Evolutionary conservation across 2,113 vertebrate genomes (phyloP).

Genomic region (Diglossa brunneiventris): DNA sequence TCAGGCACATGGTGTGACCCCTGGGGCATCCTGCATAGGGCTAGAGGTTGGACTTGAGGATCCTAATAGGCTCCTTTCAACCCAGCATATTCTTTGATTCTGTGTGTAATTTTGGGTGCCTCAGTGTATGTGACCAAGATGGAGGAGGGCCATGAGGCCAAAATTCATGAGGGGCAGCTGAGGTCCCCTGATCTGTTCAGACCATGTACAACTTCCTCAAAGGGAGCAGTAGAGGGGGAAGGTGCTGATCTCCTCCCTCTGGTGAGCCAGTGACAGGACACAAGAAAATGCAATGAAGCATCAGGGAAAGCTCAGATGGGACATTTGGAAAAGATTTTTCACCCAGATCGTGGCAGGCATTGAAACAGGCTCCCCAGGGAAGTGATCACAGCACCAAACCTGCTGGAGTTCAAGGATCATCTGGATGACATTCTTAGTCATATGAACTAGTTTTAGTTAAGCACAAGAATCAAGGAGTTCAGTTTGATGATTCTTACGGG

Average conservation of each 20-base stretch:
- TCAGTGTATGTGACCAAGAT: neutral
- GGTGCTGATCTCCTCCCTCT: neutral
- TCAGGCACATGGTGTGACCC: neutral
- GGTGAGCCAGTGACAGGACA: neutral
- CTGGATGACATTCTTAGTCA: neutral
- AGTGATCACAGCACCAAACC: neutral
- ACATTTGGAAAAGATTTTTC: neutral
- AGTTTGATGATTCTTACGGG: neutral
- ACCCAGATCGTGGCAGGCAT: neutral
- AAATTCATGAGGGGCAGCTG: neutral
- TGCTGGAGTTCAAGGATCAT: neutral
- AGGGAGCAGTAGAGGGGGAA: neutral
- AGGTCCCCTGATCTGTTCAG: neutral
- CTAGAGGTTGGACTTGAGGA: neutral
- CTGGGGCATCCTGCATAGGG: neutral
- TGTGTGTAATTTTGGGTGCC: neutral
- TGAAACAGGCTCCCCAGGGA: neutral
- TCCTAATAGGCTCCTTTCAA: neutral
- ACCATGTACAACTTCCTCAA: neutral
- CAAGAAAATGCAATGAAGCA: neutral
- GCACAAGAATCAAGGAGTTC: neutral
- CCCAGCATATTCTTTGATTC: neutral
- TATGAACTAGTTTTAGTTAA: neutral
- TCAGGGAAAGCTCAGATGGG: neutral
- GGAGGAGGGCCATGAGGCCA: neutral